Base-by-base conservation (phyloP, 2,888 invertebrate species). In the Stomorhina lunata region DNA sequence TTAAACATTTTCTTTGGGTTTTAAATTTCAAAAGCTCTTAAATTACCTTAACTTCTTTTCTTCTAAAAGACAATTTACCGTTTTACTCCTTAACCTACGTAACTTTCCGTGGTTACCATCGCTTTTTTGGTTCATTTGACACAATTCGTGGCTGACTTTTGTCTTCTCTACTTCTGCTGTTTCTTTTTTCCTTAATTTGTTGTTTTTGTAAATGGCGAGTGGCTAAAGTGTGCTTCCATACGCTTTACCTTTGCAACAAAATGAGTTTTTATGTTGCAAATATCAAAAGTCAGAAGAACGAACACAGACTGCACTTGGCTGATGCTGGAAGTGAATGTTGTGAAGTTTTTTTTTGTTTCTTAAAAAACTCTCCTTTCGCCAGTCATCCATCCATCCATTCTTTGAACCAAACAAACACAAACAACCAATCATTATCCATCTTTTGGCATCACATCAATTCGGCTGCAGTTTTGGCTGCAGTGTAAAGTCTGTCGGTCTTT, bases 201-300 rank as follows among this genome's bases (percentile, higher is more conserved):
- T 45, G 6, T 17, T 72, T 76, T 57, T 59, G 66, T 48, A 68
- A 66, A 17, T 71, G 71, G 78, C 78, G 63, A 72, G 65, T 79
- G 78, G 34, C 55, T 48, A 72, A 79, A 79, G 78, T 65, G 78
- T 79, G 78, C 78, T 71, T 55, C 27, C 65, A 20, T 69, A 25
- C 25, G 78, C 20, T 57, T 34, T 71, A 71, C 25, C 45, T 66
- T 7, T 27, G 29, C n/a, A n/a, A n/a, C n/a, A n/a, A 40, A 66
- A 55, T 32, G 43, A 20, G 37, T 48, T 48, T 72, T 40, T 29
- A 53, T 22, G 40, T 63, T 63, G 53, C 53, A 63, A 48, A 68
- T 66, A 76, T 68, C 66, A 76, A 76, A 55, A 48, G 34, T n/a
- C 37, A 37, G n/a, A 2, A 4, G 4, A 37, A 37, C 37, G 10